Evolutionary conservation across 1,140 invertebrate genomes (phyloP).

Genomic region (Drosophila persimilis): DNA sequence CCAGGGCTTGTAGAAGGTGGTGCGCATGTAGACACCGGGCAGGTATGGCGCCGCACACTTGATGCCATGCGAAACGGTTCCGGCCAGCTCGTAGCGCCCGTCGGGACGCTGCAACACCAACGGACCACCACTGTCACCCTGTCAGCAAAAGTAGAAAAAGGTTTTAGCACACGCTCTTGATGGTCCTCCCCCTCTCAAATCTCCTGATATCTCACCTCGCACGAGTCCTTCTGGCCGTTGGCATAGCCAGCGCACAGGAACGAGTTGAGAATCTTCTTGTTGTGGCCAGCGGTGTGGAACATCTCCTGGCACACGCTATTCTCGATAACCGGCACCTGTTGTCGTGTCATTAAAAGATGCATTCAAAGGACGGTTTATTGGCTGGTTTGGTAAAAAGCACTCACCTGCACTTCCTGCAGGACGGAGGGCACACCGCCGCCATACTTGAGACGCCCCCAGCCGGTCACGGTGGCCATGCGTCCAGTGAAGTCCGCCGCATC

Average conservation of each 20-base stretch:
- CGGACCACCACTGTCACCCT: conserved; percentile 97
- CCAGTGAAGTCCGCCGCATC: conserved; percentile 92
- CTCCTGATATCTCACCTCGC: conserved; percentile 88
- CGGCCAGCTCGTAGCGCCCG: conserved; percentile 94
- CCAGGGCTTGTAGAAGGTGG: conserved; percentile 95
- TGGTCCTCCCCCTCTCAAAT: too few species aligned
- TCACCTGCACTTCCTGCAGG: conserved; percentile 93
- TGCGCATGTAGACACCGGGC: conserved; percentile 96
- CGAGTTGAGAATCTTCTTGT: conserved; percentile 93
- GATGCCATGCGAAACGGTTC: conserved; percentile 97
- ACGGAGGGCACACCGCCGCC: conserved; percentile 94
- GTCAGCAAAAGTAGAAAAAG: conserved; percentile 22
- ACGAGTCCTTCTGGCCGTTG: conserved; percentile 96
- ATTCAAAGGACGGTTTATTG: conserved; percentile 1
- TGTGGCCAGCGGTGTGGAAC: conserved; percentile 94
- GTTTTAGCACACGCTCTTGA: conserved; percentile 11
- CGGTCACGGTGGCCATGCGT: conserved; percentile 92
- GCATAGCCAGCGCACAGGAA: conserved; percentile 98
- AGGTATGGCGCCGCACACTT: conserved; percentile 95
- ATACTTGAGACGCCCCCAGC: conserved; percentile 88
- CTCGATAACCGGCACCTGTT: conserved; percentile 93
- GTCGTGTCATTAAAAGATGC: conserved; percentile 20
- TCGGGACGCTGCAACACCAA: conserved; percentile 92
- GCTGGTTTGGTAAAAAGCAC: not conserved
- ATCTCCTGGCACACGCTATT: conserved; percentile 96